Conservation (phyloP, 2,888 invertebrate genomes). For the Ischnura elegans region DNA sequence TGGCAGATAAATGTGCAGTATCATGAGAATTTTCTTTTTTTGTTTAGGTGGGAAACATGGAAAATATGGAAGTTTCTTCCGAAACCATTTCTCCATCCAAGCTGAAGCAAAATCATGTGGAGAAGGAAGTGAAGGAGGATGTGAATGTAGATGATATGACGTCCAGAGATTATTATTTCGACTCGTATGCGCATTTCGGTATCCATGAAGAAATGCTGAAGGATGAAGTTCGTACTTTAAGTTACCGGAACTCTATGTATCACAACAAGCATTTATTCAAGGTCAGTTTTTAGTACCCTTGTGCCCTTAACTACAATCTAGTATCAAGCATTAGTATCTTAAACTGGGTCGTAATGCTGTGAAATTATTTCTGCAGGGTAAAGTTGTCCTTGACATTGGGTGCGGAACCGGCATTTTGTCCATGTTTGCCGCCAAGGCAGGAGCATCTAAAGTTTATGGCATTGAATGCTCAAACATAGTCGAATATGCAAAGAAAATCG, state of each 20-base stretch:
- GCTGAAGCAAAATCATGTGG: slow-evolving; percentile 70
- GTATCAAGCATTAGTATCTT: background rate
- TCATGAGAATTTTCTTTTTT: background rate
- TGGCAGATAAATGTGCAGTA: background rate
- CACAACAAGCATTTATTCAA: slow-evolving; percentile 99
- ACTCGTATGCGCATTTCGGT: slow-evolving; percentile 99
- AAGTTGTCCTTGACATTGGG: slow-evolving; percentile 97
- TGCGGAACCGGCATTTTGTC: slow-evolving; percentile 99
- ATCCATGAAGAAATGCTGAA: slow-evolving; percentile 99
- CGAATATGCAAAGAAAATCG: slow-evolving; percentile 96
- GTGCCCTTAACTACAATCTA: background rate
- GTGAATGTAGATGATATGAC: slow-evolving; percentile 97
- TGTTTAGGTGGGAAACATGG: slow-evolving; percentile 76
- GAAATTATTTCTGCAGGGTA: slow-evolving; percentile 78
- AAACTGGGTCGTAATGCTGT: background rate
- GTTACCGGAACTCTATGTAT: slow-evolving; percentile 99
- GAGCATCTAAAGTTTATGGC: slow-evolving; percentile 96
- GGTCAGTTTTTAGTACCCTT: slow-evolving; percentile 73
- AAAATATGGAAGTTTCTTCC: slow-evolving; percentile 80
- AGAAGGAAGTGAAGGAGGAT: slow-evolving; percentile 71
- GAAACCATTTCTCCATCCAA: slow-evolving; percentile 72
- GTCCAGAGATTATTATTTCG: slow-evolving; percentile 99
- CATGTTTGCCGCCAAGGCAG: slow-evolving; percentile 99
- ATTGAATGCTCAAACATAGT: slow-evolving; percentile 99
- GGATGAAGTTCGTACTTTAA: slow-evolving; percentile 98